Percentiles rank a stretch among this genome's conserved stretches.
These are phyloP conservation scores for Blennius ocellaris DNA, from an alignment of 2,113 vertebrate genomes.

Conservation along the genomic window DNA sequence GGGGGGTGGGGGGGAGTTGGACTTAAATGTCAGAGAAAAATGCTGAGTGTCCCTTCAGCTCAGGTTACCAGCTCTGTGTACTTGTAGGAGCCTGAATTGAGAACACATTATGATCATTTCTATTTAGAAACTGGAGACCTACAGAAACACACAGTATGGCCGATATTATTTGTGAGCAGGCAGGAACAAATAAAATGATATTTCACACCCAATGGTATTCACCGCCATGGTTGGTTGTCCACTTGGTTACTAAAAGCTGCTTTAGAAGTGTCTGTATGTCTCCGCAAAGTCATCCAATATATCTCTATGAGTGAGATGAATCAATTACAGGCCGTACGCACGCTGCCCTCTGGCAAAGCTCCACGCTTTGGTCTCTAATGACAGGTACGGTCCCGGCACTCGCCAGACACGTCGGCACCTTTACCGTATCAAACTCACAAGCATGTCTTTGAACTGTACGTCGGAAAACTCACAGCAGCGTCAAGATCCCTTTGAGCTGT, in stretches of 20 bases:
- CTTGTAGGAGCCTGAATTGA: slow-evolving; percentile 14
- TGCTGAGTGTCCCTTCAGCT: slow-evolving; percentile 5
- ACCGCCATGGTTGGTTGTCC: neutral
- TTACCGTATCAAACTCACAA: too few relatives aligned
- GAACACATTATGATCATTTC: neutral
- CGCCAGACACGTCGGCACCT: too few relatives aligned
- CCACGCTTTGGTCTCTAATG: slow-evolving; percentile 53
- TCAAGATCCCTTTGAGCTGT: too few relatives aligned
- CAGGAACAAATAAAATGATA: neutral
- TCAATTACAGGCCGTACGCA: slow-evolving; percentile 32
- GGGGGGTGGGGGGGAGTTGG: slow-evolving; percentile 34
- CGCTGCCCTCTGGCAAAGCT: slow-evolving; percentile 2
- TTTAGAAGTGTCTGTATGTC: slow-evolving; percentile 1
- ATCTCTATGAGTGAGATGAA: slow-evolving; percentile 30
- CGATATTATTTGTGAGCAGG: neutral
- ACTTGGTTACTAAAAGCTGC: neutral
- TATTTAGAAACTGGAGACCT: too few relatives aligned
- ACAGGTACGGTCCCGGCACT: slow-evolving; percentile 32
- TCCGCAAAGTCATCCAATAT: neutral
- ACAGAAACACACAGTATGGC: neutral
- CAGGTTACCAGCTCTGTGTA: slow-evolving; percentile 23
- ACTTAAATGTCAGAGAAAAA: slow-evolving; percentile 35
- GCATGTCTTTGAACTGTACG: too few relatives aligned
- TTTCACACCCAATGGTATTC: too few relatives aligned
- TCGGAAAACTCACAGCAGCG: too few relatives aligned